A percentile compares a stretch with the other conserved stretches of the same genome.
Conservation (phyloP, 2,888 invertebrate species). For the Phorcus lineatus region DNA sequence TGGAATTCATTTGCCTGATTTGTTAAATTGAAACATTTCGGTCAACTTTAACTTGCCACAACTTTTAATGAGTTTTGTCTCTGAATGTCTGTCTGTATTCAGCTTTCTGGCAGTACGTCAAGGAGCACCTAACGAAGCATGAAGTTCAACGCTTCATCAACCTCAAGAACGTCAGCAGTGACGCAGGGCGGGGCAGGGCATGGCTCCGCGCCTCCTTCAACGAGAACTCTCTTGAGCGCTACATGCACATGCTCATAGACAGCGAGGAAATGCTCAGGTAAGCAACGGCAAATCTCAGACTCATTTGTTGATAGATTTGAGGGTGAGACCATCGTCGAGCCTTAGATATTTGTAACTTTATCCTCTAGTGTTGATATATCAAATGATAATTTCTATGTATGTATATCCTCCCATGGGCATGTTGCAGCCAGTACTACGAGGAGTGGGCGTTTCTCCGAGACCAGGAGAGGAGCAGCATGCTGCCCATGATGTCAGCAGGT, state of each 20-base stretch:
- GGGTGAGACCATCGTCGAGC: no score
- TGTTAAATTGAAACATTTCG: no score
- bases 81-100: slow-evolving; percentile 20
- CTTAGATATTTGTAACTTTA: no score
- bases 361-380: no score
- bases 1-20: no score
- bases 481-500: slow-evolving; percentile 92
- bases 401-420: no score
- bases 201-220: slow-evolving; percentile 93
- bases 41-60: no score
- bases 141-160: slow-evolving; percentile 82
- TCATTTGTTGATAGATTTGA: no score
- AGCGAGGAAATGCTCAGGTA: slow-evolving; percentile 80
- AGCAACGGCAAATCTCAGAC: no score
- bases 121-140: slow-evolving; percentile 85
- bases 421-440: slow-evolving; percentile 84
- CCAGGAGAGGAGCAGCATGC: slow-evolving; percentile 85
- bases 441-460: slow-evolving; percentile 89
- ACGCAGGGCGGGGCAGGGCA: slow-evolving; percentile 88
- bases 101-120: slow-evolving; percentile 77
- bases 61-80: no score
- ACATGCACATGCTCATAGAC: slow-evolving; percentile 85
- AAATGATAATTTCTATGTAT: no score
- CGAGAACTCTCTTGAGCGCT: slow-evolving; percentile 88
- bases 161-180: slow-evolving; percentile 82